Evolutionary conservation across 2,888 invertebrate genomes (phyloP), one percentile per base, ranked within the genome.

Genomic region (Lycocerus yunnanus): DNA sequence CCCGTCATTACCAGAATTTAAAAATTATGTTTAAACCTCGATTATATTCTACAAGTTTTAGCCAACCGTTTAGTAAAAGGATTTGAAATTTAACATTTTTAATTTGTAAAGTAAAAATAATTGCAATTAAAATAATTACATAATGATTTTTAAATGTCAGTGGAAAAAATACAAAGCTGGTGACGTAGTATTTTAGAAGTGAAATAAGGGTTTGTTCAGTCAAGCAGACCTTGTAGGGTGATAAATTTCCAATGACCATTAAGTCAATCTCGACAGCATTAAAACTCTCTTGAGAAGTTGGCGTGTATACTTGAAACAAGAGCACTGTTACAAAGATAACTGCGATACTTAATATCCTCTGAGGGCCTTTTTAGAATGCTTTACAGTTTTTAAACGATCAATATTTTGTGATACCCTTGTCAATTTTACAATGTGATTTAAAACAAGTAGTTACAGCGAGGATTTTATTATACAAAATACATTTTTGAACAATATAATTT

Each of bases 221-320:
- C 76, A 76, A 76, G 76, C 76, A 73, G 76, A 74, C 76, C 78
- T 80, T 78, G 77, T 76, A 77, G 74, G 77, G 72, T 76, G 75
- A 78, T 78, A 80, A 79, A 78, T 78, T 79, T 78, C 77, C 74
- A 78, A 79, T 80, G 78, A 77, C 80, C 79, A 80, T 80, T 80
- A 79, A 79, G 78, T 80, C 79, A 80, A 79, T 78, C 78, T 78
- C 72, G 76, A 78, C 76, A 79, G 78, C 75, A 79, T 79, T 79
- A 79, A 76, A 79, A 78, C 77, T 78, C 78, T 80, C 79, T 75
- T 72, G 77, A 79, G 79, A 75, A 78, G 74, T 70, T 77, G 71
- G 75, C 71, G 73, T 73, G 73, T 71, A 71, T 71, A 77, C 73
- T 75, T 75, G 75, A 75, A 75, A 75, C 75, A 75, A 75, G 75